Evolutionary conservation across 2,113 vertebrate species (phyloP).

Genomic region (Macquaria ambigua): DNA sequence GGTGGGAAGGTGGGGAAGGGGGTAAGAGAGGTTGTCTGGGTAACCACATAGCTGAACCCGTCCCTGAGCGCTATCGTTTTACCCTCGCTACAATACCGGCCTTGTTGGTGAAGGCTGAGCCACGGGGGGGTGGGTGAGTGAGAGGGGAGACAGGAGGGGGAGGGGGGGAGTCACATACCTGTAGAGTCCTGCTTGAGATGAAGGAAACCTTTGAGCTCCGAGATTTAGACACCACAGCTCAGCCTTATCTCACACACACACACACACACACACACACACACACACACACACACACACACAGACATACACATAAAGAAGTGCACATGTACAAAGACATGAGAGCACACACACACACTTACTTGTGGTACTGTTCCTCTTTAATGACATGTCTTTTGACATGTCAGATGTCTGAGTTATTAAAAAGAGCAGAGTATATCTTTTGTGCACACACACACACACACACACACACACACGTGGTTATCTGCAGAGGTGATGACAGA

Average conservation of each 20-base stretch:
- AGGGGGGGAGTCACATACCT: constrained; percentile 73
- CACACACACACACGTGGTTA: not conserved
- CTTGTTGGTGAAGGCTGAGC: constrained; percentile 79
- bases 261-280: constrained; percentile 27
- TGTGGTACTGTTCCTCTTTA: constrained; percentile 26
- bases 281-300: not conserved
- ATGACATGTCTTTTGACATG: constrained; percentile 41
- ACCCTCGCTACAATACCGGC: constrained; percentile 79
- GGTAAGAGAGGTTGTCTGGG: constrained; percentile 70
- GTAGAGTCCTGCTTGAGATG: constrained; percentile 74
- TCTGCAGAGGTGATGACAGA: constrained; percentile 45
- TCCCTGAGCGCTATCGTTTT: constrained; percentile 81
- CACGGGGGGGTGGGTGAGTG: not conserved
- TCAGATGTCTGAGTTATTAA: constrained; percentile 49
- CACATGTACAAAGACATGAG: constrained; percentile 27
- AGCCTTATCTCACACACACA: constrained; percentile 49
- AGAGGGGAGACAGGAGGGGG: not conserved
- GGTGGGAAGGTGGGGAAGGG: constrained; percentile 44
- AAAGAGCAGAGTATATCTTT: constrained; percentile 21
- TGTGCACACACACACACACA: not conserved
- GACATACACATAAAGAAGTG: not conserved
- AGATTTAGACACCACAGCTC: constrained; percentile 50
- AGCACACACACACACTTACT: not conserved
- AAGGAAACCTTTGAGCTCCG: constrained; percentile 80
- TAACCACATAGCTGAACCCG: constrained; percentile 79